Conservation (phyloP, 2,797 vertebrate genomes). For the Allobates femoralis region DNA sequence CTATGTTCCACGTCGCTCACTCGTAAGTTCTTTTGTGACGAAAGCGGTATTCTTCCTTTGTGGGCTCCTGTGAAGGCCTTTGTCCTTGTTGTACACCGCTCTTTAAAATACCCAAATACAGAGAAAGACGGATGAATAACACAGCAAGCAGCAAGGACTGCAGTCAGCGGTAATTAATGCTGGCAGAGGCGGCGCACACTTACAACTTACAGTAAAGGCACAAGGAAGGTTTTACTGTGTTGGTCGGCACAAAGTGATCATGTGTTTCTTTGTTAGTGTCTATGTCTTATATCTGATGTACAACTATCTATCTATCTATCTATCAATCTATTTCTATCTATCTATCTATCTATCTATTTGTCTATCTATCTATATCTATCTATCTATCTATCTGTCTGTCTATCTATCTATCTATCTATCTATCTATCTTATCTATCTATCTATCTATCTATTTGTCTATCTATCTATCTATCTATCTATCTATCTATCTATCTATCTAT, state of each 20-base stretch:
- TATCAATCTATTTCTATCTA: too few relatives aligned
- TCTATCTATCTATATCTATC: neutral
- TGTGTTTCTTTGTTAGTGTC: neutral
- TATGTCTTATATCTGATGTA: neutral
- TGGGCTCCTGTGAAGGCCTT: conserved; percentile 1
- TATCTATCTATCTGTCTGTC: neutral
- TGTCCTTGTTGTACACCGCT: neutral
- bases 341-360: neutral
- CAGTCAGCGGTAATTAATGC: conserved; percentile 12
- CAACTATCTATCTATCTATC: neutral
- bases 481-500: too few relatives aligned
- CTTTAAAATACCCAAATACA: conserved; percentile 30
- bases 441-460: neutral
- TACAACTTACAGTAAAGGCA: conserved; percentile 16
- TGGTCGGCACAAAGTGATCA: neutral
- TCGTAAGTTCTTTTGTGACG: conserved; percentile 25
- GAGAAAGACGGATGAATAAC: conserved; percentile 20
- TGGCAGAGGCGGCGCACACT: conserved; percentile 16
- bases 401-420: neutral
- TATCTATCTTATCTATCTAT: too few relatives aligned
- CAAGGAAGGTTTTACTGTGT: conserved; percentile 1
- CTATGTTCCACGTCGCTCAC: conserved; percentile 6
- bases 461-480: neutral
- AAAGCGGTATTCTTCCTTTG: conserved; percentile 17
- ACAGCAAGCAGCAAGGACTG: conserved; percentile 12